Evolutionary conservation across 2,888 invertebrate species (phyloP).

Genomic region (Polymixis flavicincta): DNA sequence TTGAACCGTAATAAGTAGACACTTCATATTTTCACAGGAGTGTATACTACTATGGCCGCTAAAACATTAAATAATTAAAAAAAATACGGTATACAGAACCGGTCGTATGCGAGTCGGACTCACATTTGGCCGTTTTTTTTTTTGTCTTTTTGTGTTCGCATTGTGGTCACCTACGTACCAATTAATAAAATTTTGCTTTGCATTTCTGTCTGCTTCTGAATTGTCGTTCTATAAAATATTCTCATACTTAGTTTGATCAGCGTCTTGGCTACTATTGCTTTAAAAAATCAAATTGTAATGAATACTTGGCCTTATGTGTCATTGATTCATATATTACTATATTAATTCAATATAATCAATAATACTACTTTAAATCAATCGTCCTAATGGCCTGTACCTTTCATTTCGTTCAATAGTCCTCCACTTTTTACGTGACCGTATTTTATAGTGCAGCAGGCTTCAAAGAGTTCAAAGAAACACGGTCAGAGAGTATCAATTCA

Average conservation of each 20-base stretch:
- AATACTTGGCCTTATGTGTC: neutral
- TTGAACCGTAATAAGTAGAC: too few relatives aligned
- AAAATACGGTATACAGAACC: too few relatives aligned
- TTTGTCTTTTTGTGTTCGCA: too few relatives aligned
- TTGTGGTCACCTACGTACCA: too few relatives aligned
- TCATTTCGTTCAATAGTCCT: constrained; percentile 10
- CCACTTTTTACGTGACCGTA: constrained; percentile 8
- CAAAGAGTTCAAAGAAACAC: constrained; percentile 10
- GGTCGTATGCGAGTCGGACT: too few relatives aligned
- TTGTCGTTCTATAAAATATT: neutral
- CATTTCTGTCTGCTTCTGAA: neutral
- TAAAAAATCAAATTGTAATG: neutral
- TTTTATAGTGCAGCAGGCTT: constrained; percentile 15
- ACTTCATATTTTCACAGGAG: too few relatives aligned
- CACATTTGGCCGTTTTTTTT: too few relatives aligned
- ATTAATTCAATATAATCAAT: neutral
- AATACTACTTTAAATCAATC: neutral
- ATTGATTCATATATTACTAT: neutral
- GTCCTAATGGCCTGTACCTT: constrained; percentile 19
- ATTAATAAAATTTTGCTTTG: too few relatives aligned
- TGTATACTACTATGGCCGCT: too few relatives aligned
- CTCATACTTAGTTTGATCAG: neutral
- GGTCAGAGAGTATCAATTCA: constrained; percentile 26
- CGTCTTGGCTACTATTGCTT: neutral
- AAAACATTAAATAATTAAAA: too few relatives aligned